Base-by-base conservation (phyloP, 2,113 vertebrate genomes). In the Cyanoderma ruficeps region DNA sequence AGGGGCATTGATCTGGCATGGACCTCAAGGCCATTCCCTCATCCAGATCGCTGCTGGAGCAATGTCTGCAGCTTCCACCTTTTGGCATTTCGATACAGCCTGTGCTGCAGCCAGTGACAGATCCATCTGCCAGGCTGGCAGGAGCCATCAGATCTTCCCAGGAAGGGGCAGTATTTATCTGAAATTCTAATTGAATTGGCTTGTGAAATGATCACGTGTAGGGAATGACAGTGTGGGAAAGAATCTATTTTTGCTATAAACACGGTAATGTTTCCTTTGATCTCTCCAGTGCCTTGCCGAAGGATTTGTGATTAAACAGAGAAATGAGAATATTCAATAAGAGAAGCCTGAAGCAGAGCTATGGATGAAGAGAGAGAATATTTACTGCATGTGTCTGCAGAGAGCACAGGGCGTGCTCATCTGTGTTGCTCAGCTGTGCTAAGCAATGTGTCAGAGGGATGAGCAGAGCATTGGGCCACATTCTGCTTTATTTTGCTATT, bases 231-330 rank as follows among this genome's bases (percentile, higher is more conserved):
- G 59, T 33, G 65, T 72, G 69, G 89, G 95, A 90, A 95, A 94
- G 83, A 77, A 78, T 49, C 85, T 33, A 15, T 42, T 89, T 87
- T 77, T 78, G 72, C 47, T 71, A 33, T 64, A 86, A 90, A 80
- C 85, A 68, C 81, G 71, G 25, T 49, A 27, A 81, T 27, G 44
- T 81, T 53, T 63, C 50, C 82, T 90, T 86, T 90, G 64, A 83
- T 94, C 65, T 81, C 76, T n/a, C 42, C 89, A 97, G 97, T 95
- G 84, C 95, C 96, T 71, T 94, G 93, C 96, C 94, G 97, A 95
- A 97, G 96, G 82, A 96, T 93, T 71, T 97, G 95, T 89, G 96
- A 97, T 88, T 96, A 96, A 96, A 72, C 20, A 83, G 56, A 96
- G 90, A 84, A 91, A 96, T 3, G 3, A 82, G 84, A 87, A 82